Evolutionary conservation across 2,888 invertebrate genomes (phyloP), one percentile per base, ranked within the genome.

Genomic region (Stegophylla sp.): DNA sequence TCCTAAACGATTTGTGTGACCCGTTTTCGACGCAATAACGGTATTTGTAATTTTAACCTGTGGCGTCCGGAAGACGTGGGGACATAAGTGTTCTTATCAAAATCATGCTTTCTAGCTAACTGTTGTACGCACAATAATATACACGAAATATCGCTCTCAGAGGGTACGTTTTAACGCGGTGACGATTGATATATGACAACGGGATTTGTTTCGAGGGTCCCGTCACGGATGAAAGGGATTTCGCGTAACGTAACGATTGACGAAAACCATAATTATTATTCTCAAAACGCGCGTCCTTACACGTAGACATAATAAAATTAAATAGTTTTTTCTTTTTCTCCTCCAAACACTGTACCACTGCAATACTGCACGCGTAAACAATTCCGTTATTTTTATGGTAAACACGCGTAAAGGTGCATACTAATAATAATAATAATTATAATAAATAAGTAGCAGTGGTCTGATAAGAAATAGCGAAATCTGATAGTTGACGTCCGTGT

Each of bases 241-340:
- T 73, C 12, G 45, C 23, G 45, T 28, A 13, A 41, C 9, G 7
- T 41, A 26, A 71, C 34, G 71, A 45, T 26, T 73, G 45, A 73
- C 59, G 26, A 73, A 61, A 73, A 59, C 43, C 73, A 34, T 73
- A 59, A 73, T 45, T 43, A 59, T 59, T 28, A 73, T 41, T n/a
- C n/a, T n/a, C 7, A 34, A 34, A 7, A 34, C 34, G n/a, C 34
- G 12, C 15, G 4, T 53, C 51, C 20, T 34, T 53, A 41, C 41
- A 23, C 3, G 10, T 45, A 17, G 48, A 5, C 26, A n/a, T 23
- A 26, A 48, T 69, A 69, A n/a, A 26, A 34, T 3, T 7, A 9
- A 34, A 71, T 56, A 34, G 41, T 41, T 56, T 41, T 71, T 13
- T 5, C 7, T 28, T 12, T 41, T 56, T 41, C 53, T 13, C 1